These are phyloP conservation scores for Laothoe populi DNA, from an alignment of 2,888 invertebrate species.

Conservation along the genomic window DNA sequence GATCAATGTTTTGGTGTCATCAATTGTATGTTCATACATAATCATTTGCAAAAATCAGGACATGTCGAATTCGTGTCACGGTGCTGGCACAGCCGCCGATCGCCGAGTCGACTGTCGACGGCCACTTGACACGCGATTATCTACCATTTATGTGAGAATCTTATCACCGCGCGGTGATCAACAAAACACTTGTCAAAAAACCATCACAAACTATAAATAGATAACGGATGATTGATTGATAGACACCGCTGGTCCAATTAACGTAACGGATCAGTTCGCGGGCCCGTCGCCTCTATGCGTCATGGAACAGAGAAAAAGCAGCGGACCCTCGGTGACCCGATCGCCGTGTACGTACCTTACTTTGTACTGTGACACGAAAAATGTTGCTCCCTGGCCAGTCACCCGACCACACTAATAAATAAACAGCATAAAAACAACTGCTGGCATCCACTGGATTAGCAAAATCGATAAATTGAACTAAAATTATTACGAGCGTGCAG, in stretches of 20 bases:
- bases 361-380: constrained; percentile 76
- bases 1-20: constrained; percentile 5
- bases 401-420: constrained; percentile 70
- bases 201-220: constrained; percentile 50
- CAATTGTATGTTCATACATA: constrained; percentile 8
- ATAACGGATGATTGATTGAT: constrained; percentile 47
- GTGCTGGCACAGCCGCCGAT: constrained; percentile 25
- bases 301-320: constrained; percentile 42
- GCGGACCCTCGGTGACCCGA: constrained; percentile 3
- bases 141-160: background rate
- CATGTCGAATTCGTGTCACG: constrained; percentile 26
- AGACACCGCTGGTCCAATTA: constrained; percentile 40
- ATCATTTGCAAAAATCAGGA: constrained; percentile 10
- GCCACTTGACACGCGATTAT: background rate
- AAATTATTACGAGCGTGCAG: constrained; percentile 60
- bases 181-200: constrained; percentile 48
- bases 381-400: constrained; percentile 65
- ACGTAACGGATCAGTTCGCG: constrained; percentile 32
- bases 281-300: constrained; percentile 42
- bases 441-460: constrained; percentile 62
- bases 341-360: constrained; percentile 66
- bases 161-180: constrained; percentile 29
- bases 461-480: constrained; percentile 76
- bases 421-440: constrained; percentile 75
- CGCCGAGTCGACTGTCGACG: background rate